A percentile compares a stretch with the other conserved stretches of the same genome.
Evolutionary conservation across 2,888 invertebrate genomes (phyloP).

Genomic region (Cephus pulcher): DNA sequence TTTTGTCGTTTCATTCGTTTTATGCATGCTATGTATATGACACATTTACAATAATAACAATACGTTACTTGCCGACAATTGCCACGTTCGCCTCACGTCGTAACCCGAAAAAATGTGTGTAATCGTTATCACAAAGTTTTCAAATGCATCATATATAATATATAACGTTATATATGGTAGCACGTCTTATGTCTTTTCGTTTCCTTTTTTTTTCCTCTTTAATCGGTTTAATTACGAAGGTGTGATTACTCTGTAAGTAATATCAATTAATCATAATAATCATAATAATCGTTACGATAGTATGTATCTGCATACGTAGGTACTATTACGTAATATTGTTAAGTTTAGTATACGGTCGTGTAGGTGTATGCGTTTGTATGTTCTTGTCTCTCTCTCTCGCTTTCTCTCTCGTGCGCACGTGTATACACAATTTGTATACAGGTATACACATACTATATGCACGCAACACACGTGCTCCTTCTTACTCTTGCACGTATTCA

Average conservation of each 20-base stretch:
- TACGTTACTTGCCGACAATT: slow-evolving; percentile 52
- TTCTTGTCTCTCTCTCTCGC: background rate
- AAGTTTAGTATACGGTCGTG: slow-evolving; percentile 15
- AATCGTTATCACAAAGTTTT: slow-evolving; percentile 28
- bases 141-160: slow-evolving; percentile 31
- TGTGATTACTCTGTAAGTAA: slow-evolving; percentile 17
- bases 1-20: slow-evolving; percentile 20
- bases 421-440: background rate
- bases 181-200: slow-evolving; percentile 12
- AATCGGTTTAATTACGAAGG: slow-evolving; percentile 11
- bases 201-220: background rate
- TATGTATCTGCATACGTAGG: slow-evolving; percentile 17
- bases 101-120: slow-evolving; percentile 28
- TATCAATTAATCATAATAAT: slow-evolving; percentile 24
- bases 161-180: slow-evolving; percentile 19
- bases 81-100: slow-evolving; percentile 28
- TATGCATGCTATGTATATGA: slow-evolving; percentile 55
- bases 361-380: slow-evolving; percentile 7
- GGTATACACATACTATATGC: background rate
- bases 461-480: background rate
- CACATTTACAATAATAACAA: slow-evolving; percentile 64
- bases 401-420: background rate
- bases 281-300: slow-evolving; percentile 23
- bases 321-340: slow-evolving; percentile 11
- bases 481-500: background rate